A percentile compares a stretch with the other conserved stretches of the same genome.
phyloP scores from a whole-genome alignment of 2,797 vertebrate species.

The Echiichthys vipera region DNA sequence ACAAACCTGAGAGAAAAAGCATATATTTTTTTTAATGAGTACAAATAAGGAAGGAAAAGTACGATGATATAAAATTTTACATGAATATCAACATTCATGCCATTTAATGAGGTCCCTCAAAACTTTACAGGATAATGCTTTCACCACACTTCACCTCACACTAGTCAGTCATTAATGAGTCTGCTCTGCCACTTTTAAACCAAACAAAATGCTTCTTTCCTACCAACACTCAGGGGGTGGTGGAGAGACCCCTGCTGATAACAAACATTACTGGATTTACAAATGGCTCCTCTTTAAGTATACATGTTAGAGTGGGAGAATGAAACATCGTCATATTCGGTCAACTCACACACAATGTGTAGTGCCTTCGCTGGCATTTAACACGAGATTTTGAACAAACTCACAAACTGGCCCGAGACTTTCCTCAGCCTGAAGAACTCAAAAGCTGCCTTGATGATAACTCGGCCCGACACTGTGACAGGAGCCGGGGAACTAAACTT shows the following conservation, averaged over 20 bases:
- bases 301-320: neutral
- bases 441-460: conserved; percentile 63
- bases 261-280: neutral
- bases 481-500: conserved; percentile 51
- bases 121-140: conserved; percentile 3
- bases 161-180: conserved; percentile 24
- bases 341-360: conserved; percentile 41
- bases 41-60: too few species aligned
- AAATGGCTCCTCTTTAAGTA: conserved; percentile 32
- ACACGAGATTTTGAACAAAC: conserved; percentile 54
- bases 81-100: neutral
- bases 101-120: conserved; percentile 19
- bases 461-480: conserved; percentile 66
- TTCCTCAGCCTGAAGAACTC: conserved; percentile 49
- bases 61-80: neutral
- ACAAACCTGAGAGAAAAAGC: neutral
- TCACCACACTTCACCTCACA: conserved; percentile 12
- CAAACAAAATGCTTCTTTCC: conserved; percentile 34
- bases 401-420: conserved; percentile 61
- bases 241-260: conserved; percentile 14
- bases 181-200: conserved; percentile 23
- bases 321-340: conserved; percentile 30
- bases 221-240: conserved; percentile 4
- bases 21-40: neutral
- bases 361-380: conserved; percentile 18